phyloP scores from a whole-genome alignment of 1,140 invertebrate species.

The Schmidtea mediterranea region DNA sequence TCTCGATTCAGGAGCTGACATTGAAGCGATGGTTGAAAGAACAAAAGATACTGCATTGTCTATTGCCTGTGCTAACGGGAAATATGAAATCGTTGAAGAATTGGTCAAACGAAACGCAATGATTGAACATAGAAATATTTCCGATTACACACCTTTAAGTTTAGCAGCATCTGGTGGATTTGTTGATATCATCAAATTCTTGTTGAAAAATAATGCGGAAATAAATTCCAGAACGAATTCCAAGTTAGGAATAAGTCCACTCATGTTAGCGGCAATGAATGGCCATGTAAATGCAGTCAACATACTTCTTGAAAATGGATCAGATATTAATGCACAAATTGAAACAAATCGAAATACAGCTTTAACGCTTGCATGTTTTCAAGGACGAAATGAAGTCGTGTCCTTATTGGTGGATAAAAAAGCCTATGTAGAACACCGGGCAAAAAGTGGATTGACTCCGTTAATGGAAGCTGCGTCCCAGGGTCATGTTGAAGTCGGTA shows the following conservation, averaged over 20 bases:
- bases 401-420: slow-evolving; percentile 73
- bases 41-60: slow-evolving; percentile 95
- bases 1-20: slow-evolving; percentile 37
- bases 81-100: slow-evolving; percentile 85
- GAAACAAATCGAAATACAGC: slow-evolving; percentile 98
- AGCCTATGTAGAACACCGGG: slow-evolving; percentile 91
- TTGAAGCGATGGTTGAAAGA: slow-evolving; percentile 88
- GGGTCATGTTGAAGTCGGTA: slow-evolving; percentile 86
- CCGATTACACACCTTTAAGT: slow-evolving; percentile 89
- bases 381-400: slow-evolving; percentile 88
- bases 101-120: slow-evolving; percentile 58
- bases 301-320: slow-evolving; percentile 76
- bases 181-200: slow-evolving; percentile 86
- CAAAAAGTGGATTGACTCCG: slow-evolving; percentile 89
- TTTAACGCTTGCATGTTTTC: slow-evolving; percentile 88
- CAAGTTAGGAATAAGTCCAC: slow-evolving; percentile 82
- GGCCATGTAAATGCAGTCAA: slow-evolving; percentile 93
- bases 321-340: slow-evolving; percentile 98
- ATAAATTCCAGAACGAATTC: slow-evolving; percentile 70
- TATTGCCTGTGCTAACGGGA: slow-evolving; percentile 76
- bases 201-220: slow-evolving; percentile 69
- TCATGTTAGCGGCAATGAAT: slow-evolving; percentile 99
- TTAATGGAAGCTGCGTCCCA: slow-evolving; percentile 97
- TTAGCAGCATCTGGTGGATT: slow-evolving; percentile 89
- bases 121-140: slow-evolving; percentile 94